phyloP scores from a whole-genome alignment of 92 coral and sea anemone genomes.

The Micromussa lordhowensis region DNA sequence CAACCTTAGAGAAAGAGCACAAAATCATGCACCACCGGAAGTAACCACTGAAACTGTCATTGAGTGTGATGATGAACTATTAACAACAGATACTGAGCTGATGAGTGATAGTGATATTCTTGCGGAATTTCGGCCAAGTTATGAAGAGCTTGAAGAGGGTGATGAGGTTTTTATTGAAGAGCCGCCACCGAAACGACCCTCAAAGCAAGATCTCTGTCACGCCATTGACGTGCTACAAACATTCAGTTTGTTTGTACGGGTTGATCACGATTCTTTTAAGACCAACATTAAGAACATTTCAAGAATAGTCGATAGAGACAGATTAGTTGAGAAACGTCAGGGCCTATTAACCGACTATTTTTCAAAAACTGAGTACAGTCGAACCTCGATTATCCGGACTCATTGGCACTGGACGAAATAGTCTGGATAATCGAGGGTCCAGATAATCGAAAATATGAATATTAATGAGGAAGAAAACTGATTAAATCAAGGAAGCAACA shows the following conservation, averaged over 20 bases:
- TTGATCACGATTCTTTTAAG: slow-evolving; percentile 29
- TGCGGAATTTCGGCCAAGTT: slow-evolving; percentile 42
- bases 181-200: slow-evolving; percentile 50
- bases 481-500: too few relatives aligned
- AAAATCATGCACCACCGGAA: slow-evolving; percentile 35
- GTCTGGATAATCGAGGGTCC: too few relatives aligned
- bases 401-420: too few relatives aligned
- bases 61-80: slow-evolving; percentile 30
- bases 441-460: too few relatives aligned
- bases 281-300: slow-evolving; percentile 32
- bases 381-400: too few relatives aligned
- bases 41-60: slow-evolving; percentile 27
- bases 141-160: slow-evolving; percentile 23
- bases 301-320: slow-evolving; percentile 39
- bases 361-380: slow-evolving; percentile 19
- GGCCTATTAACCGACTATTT: slow-evolving; percentile 37
- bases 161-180: slow-evolving; percentile 42
- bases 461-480: too few relatives aligned
- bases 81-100: slow-evolving; percentile 34
- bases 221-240: slow-evolving; percentile 49
- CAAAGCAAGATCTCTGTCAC: slow-evolving; percentile 20
- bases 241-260: slow-evolving; percentile 45
- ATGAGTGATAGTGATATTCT: slow-evolving; percentile 46
- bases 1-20: slow-evolving; percentile 34
- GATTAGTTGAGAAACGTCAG: slow-evolving; percentile 47